Conservation (phyloP, 2,797 vertebrate species). For the Micropoecilia bifurca region DNA sequence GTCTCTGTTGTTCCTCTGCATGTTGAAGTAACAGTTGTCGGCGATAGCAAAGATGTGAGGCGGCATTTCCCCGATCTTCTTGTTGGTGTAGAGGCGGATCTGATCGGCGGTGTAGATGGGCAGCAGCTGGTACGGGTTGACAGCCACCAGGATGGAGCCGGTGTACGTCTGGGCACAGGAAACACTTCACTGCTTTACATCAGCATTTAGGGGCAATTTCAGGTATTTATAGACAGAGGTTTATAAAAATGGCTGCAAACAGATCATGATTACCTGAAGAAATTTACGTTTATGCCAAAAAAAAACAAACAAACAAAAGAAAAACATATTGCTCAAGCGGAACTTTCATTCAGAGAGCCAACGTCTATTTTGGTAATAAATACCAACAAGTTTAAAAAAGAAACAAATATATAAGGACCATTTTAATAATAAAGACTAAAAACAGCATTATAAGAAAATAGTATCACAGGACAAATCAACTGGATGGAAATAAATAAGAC, state of each 20-base stretch:
- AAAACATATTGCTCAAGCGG: neutral
- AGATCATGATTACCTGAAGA: neutral
- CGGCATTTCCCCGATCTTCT: conserved; percentile 98
- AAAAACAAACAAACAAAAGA: neutral
- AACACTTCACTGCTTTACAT: neutral
- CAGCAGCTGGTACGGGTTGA: conserved; percentile 97
- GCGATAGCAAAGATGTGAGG: conserved; percentile 98
- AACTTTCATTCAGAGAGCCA: too few species aligned
- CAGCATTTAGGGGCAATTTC: neutral
- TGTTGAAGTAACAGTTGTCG: conserved; percentile 99
- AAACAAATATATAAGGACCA: too few species aligned
- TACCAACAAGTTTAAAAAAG: too few species aligned
- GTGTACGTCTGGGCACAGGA: conserved; percentile 88
- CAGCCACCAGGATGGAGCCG: conserved; percentile 95
- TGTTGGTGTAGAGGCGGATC: conserved; percentile 97
- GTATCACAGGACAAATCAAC: too few species aligned
- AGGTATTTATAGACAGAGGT: neutral
- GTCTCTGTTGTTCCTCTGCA: conserved; percentile 95
- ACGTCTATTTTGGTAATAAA: too few species aligned
- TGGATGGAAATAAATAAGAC: too few species aligned
- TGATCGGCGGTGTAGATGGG: conserved; percentile 96
- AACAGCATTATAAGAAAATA: too few species aligned
- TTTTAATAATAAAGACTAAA: too few species aligned
- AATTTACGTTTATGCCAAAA: neutral
- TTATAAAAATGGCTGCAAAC: neutral